Conservation (phyloP, 2,888 invertebrate species). For the Neuroscelio doddi region DNA sequence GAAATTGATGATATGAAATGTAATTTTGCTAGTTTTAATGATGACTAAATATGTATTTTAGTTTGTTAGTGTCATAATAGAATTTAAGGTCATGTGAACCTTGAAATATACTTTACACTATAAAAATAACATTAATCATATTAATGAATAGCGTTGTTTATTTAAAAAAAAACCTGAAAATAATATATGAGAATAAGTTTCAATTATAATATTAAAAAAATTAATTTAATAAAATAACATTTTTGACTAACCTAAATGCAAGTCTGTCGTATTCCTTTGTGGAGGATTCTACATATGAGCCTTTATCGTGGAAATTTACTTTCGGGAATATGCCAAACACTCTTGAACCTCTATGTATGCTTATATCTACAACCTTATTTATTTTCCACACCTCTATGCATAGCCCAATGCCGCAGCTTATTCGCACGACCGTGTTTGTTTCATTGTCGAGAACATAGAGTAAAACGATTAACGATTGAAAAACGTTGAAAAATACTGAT, state of each 20-base stretch:
- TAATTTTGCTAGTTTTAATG: too few species aligned
- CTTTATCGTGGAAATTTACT: constrained; percentile 91
- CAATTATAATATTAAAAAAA: too few species aligned
- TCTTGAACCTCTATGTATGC: constrained; percentile 82
- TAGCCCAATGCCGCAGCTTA: constrained; percentile 95
- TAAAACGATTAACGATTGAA: constrained; percentile 95
- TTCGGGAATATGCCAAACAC: constrained; percentile 87
- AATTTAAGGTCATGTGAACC: too few species aligned
- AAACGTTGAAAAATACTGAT: constrained; percentile 98
- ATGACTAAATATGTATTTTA: too few species aligned
- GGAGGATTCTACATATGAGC: constrained; percentile 95
- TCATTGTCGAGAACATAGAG: constrained; percentile 99
- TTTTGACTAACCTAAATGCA: constrained; percentile 81
- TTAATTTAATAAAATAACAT: too few species aligned
- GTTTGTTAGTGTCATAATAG: too few species aligned
- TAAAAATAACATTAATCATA: neutral
- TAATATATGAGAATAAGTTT: too few species aligned
- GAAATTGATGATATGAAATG: too few species aligned
- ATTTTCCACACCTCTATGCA: constrained; percentile 99
- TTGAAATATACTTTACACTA: too few species aligned
- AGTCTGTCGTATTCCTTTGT: constrained; percentile 95
- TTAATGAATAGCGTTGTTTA: too few species aligned
- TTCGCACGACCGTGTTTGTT: constrained; percentile 95
- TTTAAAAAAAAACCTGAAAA: too few species aligned
- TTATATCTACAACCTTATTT: constrained; percentile 93